Evolutionary conservation across 2,113 vertebrate species (phyloP).

Genomic region (Albula goreensis): DNA sequence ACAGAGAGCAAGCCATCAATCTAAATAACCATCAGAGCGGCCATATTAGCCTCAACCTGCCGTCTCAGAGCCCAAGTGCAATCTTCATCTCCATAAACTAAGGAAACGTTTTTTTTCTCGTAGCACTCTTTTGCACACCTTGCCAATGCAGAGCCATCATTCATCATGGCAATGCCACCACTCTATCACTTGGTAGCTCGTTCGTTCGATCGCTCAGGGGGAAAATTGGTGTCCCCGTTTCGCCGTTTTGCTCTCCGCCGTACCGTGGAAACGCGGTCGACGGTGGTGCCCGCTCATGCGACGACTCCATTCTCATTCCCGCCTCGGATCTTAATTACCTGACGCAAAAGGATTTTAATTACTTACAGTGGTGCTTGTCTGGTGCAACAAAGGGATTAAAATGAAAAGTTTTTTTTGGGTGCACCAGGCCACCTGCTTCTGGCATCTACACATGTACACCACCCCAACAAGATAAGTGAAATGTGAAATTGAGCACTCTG

Average conservation of each 20-base stretch:
- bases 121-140: neutral
- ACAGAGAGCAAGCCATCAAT: neutral
- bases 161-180: neutral
- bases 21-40: neutral
- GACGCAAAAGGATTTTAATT: neutral
- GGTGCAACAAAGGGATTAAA: neutral
- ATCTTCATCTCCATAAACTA: neutral
- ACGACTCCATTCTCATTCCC: neutral
- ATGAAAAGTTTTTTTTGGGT: neutral
- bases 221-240: constrained; percentile 4
- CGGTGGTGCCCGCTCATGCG: neutral
- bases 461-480: neutral
- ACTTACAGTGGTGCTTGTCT: neutral
- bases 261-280: too few species aligned
- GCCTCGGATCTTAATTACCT: neutral
- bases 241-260: neutral
- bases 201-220: neutral
- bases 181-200: neutral
- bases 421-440: neutral
- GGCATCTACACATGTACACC: too few species aligned
- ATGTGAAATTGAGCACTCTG: neutral
- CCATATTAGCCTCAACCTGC: neutral
- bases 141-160: neutral
- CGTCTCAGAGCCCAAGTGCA: neutral
- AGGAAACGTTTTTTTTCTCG: neutral